phyloP scores from a whole-genome alignment of 2,113 vertebrate genomes.

The Antigone vipio region DNA sequence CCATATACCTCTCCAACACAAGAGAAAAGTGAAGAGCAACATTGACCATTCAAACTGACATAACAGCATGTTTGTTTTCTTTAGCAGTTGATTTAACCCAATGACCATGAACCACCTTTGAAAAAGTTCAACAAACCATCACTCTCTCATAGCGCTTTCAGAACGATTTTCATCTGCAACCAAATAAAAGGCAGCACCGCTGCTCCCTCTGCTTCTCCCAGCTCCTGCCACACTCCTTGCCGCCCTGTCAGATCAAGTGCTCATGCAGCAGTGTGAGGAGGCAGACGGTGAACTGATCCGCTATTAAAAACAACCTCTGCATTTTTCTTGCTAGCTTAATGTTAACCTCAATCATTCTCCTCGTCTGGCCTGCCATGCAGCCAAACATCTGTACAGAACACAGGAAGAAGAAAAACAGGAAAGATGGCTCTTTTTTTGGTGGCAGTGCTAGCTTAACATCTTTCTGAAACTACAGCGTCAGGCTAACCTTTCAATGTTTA shows the following conservation, averaged over 20 bases:
- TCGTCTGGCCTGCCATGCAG: background rate
- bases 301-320: background rate
- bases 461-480: background rate
- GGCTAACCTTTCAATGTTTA: background rate
- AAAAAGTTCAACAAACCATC: background rate
- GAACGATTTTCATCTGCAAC: background rate
- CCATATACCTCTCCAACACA: background rate
- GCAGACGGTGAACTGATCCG: background rate
- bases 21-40: background rate
- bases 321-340: background rate
- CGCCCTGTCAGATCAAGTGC: background rate
- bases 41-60: background rate
- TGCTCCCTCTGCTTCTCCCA: background rate
- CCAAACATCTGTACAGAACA: background rate
- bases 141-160: background rate
- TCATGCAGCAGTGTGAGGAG: background rate
- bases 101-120: background rate
- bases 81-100: background rate
- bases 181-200: background rate
- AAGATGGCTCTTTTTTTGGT: background rate
- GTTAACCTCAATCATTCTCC: background rate
- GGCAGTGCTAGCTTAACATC: background rate
- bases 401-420: background rate
- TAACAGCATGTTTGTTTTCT: background rate
- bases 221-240: background rate